A percentile compares a stretch with the other conserved stretches of the same genome.
phyloP scores from a whole-genome alignment of 2,113 vertebrate species.

The Coreoperca whiteheadi region DNA sequence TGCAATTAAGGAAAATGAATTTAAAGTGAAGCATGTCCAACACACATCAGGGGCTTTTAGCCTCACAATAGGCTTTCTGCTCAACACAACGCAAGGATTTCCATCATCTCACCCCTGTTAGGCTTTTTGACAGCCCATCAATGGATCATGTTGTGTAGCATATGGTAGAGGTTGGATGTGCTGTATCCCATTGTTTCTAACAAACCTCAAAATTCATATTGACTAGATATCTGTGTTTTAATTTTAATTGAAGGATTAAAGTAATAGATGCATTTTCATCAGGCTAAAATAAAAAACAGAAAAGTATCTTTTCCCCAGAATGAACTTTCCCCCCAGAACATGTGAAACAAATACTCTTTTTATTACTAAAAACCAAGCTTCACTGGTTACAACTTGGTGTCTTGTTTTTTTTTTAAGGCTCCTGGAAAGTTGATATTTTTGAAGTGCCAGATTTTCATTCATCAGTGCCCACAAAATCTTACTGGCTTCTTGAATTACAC shows the following conservation, averaged over 20 bases:
- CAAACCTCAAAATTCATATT: not conserved
- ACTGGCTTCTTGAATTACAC: not conserved
- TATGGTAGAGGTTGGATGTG: not conserved
- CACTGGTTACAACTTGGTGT: not conserved
- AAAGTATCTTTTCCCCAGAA: not conserved
- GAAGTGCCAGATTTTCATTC: not conserved
- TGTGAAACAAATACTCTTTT: not conserved
- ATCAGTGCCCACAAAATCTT: not conserved
- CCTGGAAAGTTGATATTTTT: not conserved
- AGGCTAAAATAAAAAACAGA: not conserved
- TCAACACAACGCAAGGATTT: not conserved
- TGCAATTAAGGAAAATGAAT: not conserved
- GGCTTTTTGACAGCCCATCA: constrained; percentile 1
- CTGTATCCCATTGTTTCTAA: not conserved
- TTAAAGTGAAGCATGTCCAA: not conserved
- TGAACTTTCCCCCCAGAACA: too few relatives aligned
- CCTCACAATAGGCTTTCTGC: not conserved
- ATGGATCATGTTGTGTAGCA: not conserved
- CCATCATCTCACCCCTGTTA: not conserved
- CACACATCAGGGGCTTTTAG: not conserved
- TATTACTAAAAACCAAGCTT: not conserved
- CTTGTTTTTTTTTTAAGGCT: not conserved
- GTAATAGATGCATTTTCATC: not conserved
- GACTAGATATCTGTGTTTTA: not conserved
- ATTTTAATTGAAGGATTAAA: not conserved